Percentiles rank a stretch among this genome's conserved stretches.
These are phyloP conservation scores for Tichodroma muraria DNA, from an alignment of 2,113 vertebrate genomes.

Conservation along the genomic window DNA sequence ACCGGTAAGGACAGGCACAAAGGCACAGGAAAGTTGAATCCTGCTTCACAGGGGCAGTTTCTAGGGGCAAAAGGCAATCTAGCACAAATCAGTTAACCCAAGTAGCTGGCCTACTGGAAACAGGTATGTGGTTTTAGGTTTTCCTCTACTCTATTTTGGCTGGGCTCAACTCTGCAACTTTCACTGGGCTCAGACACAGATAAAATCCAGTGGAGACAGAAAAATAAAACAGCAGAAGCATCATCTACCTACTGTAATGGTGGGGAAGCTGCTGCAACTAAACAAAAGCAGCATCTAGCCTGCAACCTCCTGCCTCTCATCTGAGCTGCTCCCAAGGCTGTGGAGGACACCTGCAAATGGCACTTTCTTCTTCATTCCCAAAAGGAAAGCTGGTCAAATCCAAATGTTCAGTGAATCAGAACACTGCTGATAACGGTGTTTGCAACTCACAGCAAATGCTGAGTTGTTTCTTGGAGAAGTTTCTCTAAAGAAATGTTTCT, in stretches of 20 bases:
- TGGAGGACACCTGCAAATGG: neutral
- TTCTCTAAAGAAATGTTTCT: neutral
- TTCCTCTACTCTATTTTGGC: neutral
- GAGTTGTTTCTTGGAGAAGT: neutral
- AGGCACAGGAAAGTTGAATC: neutral
- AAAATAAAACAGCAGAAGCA: neutral
- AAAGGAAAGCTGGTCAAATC: neutral
- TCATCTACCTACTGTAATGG: neutral
- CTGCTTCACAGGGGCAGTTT: neutral
- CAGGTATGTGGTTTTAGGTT: neutral
- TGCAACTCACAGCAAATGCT: neutral
- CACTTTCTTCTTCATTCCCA: neutral
- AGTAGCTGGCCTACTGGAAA: neutral
- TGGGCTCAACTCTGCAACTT: neutral
- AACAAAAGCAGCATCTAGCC: neutral
- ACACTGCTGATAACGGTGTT: neutral
- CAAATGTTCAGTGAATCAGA: neutral
- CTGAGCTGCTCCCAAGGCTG: neutral
- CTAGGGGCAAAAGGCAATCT: neutral
- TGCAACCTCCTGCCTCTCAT: neutral
- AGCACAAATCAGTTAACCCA: neutral
- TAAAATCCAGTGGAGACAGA: neutral
- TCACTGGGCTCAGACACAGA: neutral
- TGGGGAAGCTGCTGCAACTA: neutral
- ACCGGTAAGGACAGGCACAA: neutral